phyloP scores from a whole-genome alignment of 1,140 invertebrate genomes.

The Leucophenga varia region DNA sequence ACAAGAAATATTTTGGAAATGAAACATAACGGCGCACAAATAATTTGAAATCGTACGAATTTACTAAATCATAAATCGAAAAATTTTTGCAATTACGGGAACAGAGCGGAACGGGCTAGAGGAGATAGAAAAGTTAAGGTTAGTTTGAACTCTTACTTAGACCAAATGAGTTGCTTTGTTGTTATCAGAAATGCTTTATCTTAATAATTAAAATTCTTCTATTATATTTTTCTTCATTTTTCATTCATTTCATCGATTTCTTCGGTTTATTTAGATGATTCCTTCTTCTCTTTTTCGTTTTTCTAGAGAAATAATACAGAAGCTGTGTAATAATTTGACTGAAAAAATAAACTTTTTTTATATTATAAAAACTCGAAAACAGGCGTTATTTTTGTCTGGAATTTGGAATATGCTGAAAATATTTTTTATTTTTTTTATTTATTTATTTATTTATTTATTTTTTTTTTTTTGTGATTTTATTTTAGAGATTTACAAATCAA shows the following conservation, averaged over 20 bases:
- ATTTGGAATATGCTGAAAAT: background rate
- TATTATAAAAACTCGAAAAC: no score
- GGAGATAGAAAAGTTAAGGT: no score
- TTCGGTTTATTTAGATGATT: background rate
- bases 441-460: background rate
- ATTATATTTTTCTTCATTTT: background rate
- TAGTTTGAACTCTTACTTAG: no score
- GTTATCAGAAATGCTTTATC: no score
- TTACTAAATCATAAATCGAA: no score
- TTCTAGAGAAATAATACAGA: background rate
- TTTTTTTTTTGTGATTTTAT: background rate
- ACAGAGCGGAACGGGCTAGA: no score
- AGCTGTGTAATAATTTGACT: background rate
- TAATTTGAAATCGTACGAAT: no score
- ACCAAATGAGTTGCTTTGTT: no score
- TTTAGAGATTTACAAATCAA: background rate
- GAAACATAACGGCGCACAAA: no score
- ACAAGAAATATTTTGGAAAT: no score
- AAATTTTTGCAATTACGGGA: no score
- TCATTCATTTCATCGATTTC: background rate
- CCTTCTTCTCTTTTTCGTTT: background rate
- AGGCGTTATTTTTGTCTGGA: background rate
- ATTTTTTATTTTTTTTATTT: background rate
- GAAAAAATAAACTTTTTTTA: background rate
- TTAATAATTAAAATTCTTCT: background rate